Evolutionary conservation across 2,113 vertebrate species (phyloP).

Genomic region (Elephantulus edwardii): DNA sequence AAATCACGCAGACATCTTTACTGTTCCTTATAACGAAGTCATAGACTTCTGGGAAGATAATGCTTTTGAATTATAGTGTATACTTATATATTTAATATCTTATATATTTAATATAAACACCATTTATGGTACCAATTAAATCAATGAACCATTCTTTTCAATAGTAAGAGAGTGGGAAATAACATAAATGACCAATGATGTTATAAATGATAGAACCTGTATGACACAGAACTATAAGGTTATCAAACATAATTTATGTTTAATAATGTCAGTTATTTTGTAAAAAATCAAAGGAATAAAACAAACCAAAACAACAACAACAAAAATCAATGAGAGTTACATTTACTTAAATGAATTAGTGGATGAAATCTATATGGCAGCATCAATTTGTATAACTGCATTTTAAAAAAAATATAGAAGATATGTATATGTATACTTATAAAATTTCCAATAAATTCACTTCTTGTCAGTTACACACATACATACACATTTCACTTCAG

Average conservation of each 20-base stretch:
- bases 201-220: background rate
- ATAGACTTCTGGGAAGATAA: background rate
- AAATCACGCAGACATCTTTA: background rate
- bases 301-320: too few species aligned
- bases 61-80: background rate
- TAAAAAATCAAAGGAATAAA: too few species aligned
- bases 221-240: too few species aligned
- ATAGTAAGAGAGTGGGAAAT: background rate
- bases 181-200: background rate
- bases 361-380: background rate
- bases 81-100: background rate
- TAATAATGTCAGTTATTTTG: too few species aligned
- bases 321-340: background rate
- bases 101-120: background rate
- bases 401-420: background rate
- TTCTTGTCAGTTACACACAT: background rate
- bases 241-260: too few species aligned
- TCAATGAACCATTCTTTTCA: background rate
- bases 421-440: background rate
- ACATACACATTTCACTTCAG: background rate
- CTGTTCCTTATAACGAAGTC: background rate
- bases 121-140: background rate
- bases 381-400: background rate
- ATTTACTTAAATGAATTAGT: background rate
- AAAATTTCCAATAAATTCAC: background rate